Conservation (phyloP, 30 jellyfish, hydroid and myxozoan genomes). For the Chrysaora quinquecirrha region DNA sequence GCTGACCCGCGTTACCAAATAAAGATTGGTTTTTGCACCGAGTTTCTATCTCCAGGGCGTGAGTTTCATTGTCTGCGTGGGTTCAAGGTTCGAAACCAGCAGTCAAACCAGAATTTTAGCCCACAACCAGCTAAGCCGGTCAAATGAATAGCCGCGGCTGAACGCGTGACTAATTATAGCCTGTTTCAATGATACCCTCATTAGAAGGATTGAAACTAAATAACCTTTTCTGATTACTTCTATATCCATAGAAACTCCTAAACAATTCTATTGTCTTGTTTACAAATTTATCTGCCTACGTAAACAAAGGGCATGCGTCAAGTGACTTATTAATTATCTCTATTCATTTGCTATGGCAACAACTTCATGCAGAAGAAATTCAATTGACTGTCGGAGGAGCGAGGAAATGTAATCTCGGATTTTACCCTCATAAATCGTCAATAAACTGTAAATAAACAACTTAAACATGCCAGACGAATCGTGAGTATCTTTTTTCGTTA, state of each 20-base stretch:
- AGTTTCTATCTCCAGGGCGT: too few relatives aligned
- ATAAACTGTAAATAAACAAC: neutral
- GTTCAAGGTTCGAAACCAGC: too few relatives aligned
- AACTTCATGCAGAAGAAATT: neutral
- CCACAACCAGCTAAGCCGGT: too few relatives aligned
- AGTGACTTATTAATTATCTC: neutral
- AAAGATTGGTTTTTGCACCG: too few relatives aligned
- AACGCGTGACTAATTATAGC: too few relatives aligned
- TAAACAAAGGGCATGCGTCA: slow-evolving; percentile 1
- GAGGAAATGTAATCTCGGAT: neutral
- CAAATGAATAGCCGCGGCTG: too few relatives aligned
- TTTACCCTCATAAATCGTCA: neutral
- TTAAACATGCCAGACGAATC: slow-evolving; percentile 88
- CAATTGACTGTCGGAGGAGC: neutral
- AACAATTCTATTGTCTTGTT: neutral
- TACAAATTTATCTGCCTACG: neutral
- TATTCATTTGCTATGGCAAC: slow-evolving; percentile 1
- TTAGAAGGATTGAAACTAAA: too few relatives aligned
- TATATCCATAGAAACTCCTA: neutral
- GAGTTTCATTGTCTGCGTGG: too few relatives aligned
- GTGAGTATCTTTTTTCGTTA: slow-evolving; percentile 33
- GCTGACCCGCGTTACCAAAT: too few relatives aligned
- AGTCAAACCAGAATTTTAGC: too few relatives aligned
- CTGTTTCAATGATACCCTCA: too few relatives aligned
- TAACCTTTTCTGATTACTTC: too few relatives aligned